Base-by-base conservation (phyloP, 2,888 invertebrate genomes). In the Leptinotarsa rubiginosa region DNA sequence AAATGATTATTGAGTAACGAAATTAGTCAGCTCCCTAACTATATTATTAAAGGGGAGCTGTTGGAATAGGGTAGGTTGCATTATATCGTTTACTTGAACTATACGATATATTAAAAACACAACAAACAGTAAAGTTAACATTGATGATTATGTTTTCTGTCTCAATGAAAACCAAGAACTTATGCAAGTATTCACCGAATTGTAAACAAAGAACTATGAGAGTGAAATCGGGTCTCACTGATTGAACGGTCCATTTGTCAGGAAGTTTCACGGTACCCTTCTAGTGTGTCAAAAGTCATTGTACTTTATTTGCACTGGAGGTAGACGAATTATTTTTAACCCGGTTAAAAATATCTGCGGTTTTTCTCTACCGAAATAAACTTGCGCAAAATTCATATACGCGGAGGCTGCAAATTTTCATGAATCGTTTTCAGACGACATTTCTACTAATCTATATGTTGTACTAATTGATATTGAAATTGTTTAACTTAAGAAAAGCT, bases 271-370 rank as follows among this genome's bases (percentile, higher is more conserved):
- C 20, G 13, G 15, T 20, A 22, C 22, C 18, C 13, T 3, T 56
- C 20, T 20, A 56, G 20, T 56, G 56, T 56, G 56, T 56, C 56
- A 56, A 56, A 22, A 56, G 56, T 56, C 56, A 56, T 56, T 56
- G 56, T 56, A 56, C 56, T 56, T 56, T 22, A 56, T 56, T 56
- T 22, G 22, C 13, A 56, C 56, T 56, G 20, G 20, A 56, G 56
- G 20, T 22, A 56, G 56, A 56, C 20, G 56, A 10, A 15, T 15
- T 56, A 56, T 56, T 56, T 56, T 56, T 56, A 56, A 56, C 22
- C 13, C 20, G 4, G 13, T 56, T 56, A 56, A 56, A 56, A 56
- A 56, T 56, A 56, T 13, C 22, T 56, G 56, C 56, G 22, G 56
- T 56, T 56, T 25, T 56, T 56, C 56, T 56, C 22, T 56, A 25